phyloP scores from a whole-genome alignment of 2,797 vertebrate species.

The Sparus aurata region DNA sequence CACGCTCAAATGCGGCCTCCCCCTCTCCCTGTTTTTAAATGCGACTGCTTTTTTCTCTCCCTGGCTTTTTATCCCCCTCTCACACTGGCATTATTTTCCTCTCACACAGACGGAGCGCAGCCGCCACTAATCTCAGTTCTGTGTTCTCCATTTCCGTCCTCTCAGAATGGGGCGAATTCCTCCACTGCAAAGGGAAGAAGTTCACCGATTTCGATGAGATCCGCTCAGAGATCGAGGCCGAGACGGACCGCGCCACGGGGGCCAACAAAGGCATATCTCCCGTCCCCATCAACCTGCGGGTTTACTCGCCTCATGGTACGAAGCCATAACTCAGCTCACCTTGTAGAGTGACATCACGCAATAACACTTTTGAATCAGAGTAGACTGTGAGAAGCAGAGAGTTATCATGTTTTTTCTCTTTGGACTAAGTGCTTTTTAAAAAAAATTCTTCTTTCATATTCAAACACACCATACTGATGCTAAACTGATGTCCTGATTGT shows the following conservation, averaged over 20 bases:
- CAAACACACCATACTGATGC: background rate
- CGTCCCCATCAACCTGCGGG: constrained; percentile 94
- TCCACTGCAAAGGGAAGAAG: constrained; percentile 97
- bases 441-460: background rate
- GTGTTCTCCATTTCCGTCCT: constrained; percentile 33
- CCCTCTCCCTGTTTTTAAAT: constrained; percentile 27
- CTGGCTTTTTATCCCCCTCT: constrained; percentile 16
- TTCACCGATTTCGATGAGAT: constrained; percentile 98
- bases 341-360: constrained; percentile 13
- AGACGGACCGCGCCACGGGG: constrained; percentile 93
- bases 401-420: constrained; percentile 30
- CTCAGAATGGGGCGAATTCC: constrained; percentile 95
- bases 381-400: constrained; percentile 33
- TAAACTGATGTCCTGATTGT: background rate
- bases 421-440: background rate
- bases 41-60: constrained; percentile 12
- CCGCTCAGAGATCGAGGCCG: constrained; percentile 94
- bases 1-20: constrained; percentile 18
- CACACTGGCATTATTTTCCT: constrained; percentile 40
- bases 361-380: constrained; percentile 18
- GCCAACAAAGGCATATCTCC: constrained; percentile 97
- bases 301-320: constrained; percentile 94
- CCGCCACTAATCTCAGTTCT: constrained; percentile 45
- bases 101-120: constrained; percentile 25
- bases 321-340: background rate